These are phyloP conservation scores for Galeopterus variegatus DNA, from an alignment of 2,113 vertebrate genomes.

Conservation along the genomic window DNA sequence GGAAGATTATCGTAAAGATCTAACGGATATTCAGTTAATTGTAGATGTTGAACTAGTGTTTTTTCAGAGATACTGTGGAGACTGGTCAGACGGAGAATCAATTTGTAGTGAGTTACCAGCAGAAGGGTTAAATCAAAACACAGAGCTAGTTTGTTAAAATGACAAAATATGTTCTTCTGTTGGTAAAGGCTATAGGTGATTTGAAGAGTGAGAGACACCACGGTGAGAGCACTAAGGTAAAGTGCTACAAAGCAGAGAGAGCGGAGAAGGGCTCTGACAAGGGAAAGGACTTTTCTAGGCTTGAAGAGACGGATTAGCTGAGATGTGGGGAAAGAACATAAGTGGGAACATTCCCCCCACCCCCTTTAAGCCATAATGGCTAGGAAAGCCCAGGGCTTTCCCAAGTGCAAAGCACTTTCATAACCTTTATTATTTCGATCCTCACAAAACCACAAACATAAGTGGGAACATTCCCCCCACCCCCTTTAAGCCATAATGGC, in stretches of 20 bases:
- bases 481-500: not conserved
- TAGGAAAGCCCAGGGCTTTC: not conserved
- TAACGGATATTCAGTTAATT: not conserved
- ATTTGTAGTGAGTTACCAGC: not conserved
- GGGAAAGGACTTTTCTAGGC: not conserved
- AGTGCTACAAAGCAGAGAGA: not conserved
- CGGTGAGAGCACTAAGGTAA: not conserved
- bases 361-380: not conserved
- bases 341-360: not conserved
- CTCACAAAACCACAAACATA: not conserved
- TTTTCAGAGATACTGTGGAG: slow-evolving; percentile 28
- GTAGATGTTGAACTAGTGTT: not conserved
- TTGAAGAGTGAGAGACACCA: not conserved
- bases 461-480: not conserved
- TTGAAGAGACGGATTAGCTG: not conserved
- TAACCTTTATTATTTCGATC: not conserved
- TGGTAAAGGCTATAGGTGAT: not conserved
- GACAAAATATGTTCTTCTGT: not conserved
- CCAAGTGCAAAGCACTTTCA: not conserved
- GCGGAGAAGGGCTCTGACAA: not conserved
- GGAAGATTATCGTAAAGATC: not conserved
- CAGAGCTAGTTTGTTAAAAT: slow-evolving; percentile 5
- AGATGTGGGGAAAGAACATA: not conserved
- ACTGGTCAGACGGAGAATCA: slow-evolving; percentile 1
- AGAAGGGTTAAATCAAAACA: slow-evolving; percentile 24